Evolutionary conservation across 1,140 invertebrate genomes (phyloP).

Genomic region (Caenorhabditis briggsae): DNA sequence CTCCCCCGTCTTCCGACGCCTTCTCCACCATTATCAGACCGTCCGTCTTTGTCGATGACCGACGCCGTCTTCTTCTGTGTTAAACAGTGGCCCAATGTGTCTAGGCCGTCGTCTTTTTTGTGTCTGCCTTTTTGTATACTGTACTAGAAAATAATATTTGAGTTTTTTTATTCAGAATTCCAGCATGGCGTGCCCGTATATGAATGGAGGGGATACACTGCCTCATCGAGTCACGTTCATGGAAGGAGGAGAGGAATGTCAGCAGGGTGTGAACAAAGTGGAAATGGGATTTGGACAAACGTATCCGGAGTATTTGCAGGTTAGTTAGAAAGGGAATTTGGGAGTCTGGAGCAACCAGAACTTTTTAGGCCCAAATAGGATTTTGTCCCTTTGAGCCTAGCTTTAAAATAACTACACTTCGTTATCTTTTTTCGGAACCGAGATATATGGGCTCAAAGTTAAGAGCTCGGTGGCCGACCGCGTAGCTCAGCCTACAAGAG

Average conservation of each 20-base stretch:
- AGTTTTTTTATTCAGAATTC: not conserved
- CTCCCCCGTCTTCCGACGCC: not conserved
- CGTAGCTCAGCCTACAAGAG: no score
- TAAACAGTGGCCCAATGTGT: not conserved
- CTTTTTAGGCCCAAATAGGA: no score
- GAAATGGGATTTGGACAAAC: slow-evolving; percentile 68
- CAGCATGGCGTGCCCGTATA: slow-evolving; percentile 45
- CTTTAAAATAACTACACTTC: no score
- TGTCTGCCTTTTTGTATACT: not conserved
- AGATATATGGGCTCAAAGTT: not conserved
- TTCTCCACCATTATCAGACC: not conserved
- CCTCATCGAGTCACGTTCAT: slow-evolving; percentile 46
- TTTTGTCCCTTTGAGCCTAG: no score
- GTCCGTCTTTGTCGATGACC: not conserved
- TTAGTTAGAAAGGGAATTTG: slow-evolving; percentile 28
- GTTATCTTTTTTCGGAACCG: not conserved
- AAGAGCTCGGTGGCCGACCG: no score
- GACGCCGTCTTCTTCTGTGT: not conserved
- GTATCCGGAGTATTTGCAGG: slow-evolving; percentile 74
- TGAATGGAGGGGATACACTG: not conserved
- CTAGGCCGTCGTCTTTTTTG: not conserved
- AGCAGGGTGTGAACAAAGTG: slow-evolving; percentile 72
- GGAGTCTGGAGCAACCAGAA: no score
- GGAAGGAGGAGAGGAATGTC: slow-evolving; percentile 62
- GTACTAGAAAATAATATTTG: not conserved